Base-by-base conservation (phyloP, 2,113 vertebrate genomes). In the Seriola quinqueradiata region DNA sequence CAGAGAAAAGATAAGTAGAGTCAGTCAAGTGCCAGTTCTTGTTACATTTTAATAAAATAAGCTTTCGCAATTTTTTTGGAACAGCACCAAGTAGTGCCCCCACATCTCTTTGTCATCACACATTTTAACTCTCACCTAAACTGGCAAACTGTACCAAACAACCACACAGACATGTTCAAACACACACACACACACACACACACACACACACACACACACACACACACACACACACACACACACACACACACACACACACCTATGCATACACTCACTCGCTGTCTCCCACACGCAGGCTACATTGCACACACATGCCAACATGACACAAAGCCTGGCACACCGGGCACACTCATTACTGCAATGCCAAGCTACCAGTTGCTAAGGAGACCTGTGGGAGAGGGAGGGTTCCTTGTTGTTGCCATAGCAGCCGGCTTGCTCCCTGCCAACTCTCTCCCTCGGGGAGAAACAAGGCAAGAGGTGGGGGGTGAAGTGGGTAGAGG, bases 331-430 rank as follows among this genome's bases (percentile, higher is more conserved):
- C 89, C 90, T 95, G 95, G 94, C 94, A 95, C 93, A 92, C 90
- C 86, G 95, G 94, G 94, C 93, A 95, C 90, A 87, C 93, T 95
- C 92, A 93, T 93, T 95, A 94, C 92, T 73, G 89, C 93, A 93
- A 94, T 96, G 94, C 95, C 95, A 95, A 95, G 93, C 95, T 94
- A 95, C 95, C 93, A 95, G 95, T 95, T 96, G 95, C 95, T 95
- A 96, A 95, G 95, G 95, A 96, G 95, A 96, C 95, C 94, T 95
- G 94, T 93, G 95, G 95, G 95, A 95, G 92, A 95, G 94, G 95
- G 94, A 95, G 94, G 95, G 92, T 91, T 95, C 94, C 89, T 90
- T 87, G 92, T 93, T 95, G 95, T 96, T 95, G 94, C 95, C 92
- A 96, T 96, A 95, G 95, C 95, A 96, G 95, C 95, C 93, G 40